Base-by-base conservation (phyloP, 2,797 vertebrate species). In the Malacoraja senta region DNA sequence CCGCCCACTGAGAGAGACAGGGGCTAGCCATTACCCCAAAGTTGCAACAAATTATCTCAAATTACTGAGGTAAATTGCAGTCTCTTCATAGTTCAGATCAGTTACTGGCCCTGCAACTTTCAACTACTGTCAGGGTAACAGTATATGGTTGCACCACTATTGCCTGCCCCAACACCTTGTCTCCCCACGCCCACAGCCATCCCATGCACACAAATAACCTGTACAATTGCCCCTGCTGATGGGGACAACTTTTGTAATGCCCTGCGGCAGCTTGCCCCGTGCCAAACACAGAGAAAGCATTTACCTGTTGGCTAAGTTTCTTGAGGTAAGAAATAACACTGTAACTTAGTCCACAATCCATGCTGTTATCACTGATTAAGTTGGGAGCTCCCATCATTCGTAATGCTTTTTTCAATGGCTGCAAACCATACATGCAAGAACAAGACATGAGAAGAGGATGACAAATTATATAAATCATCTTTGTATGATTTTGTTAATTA, bases 281-380 rank as follows among this genome's bases (percentile, higher is more conserved):
- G 1, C 38, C 26, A 91, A 26, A 21, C 0, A 12, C 72, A 8
- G 71, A n/a, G 44, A 38, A 53, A 92, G 38, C 9, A 24, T 44
- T 72, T 96, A 99, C 99, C 99, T 99, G 99, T 96, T 99, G 99
- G 96, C 98, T 99, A 96, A 99, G 98, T 97, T 99, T 99, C 97
- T 99, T 99, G 96, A 99, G 97, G 96, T 99, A 99, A 95, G 98
- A 98, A 96, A 99, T 99, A 95, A 99, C 97, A 94, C 98, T 99
- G 96, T 99, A 99, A 96, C 98, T 99, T 95, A 99, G 98, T 95
- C 98, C 98, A 96, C 98, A 99, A 97, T 99, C 99, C 96, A 99
- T 97, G 95, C 90, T 92, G 74, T 97, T 99, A 96, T 99, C 99
- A 94, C 98, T 98, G 95, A 99, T 98, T 94, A 99, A 97, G 96